phyloP scores from a whole-genome alignment of 2,888 invertebrate species.

The Tiliacea aurago region DNA sequence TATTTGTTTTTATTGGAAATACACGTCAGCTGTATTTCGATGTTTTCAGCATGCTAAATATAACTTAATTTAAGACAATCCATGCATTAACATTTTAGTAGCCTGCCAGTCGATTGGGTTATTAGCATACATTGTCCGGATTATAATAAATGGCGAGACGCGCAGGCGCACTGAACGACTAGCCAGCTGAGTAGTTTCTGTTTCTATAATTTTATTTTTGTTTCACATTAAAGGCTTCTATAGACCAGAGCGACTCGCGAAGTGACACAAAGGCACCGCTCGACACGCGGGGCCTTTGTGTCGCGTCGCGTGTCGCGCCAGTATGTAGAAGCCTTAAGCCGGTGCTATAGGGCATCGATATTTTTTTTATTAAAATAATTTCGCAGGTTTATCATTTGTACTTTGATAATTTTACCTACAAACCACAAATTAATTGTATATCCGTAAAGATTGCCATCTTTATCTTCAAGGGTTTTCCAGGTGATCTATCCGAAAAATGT shows the following conservation, averaged over 20 bases:
- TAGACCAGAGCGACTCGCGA: too few relatives aligned
- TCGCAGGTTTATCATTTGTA: not conserved
- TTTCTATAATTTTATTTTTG: slow-evolving; percentile 8
- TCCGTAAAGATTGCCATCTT: not conserved
- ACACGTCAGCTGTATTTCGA: not conserved
- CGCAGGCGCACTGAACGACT: slow-evolving; percentile 15
- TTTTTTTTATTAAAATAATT: not conserved
- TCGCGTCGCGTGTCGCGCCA: too few relatives aligned
- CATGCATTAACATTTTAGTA: not conserved
- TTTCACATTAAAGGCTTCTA: not conserved
- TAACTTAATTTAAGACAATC: slow-evolving; percentile 22
- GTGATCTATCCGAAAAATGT: slow-evolving; percentile 3
- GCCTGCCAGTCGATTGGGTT: slow-evolving; percentile 22
- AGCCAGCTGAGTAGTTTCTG: not conserved
- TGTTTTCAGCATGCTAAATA: slow-evolving; percentile 11
- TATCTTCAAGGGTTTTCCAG: not conserved
- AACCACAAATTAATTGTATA: slow-evolving; percentile 5
- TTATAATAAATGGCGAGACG: slow-evolving; percentile 45
- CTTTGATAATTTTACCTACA: not conserved
- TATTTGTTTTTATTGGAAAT: not conserved
- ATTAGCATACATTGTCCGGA: slow-evolving; percentile 52
- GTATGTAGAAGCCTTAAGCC: too few relatives aligned
- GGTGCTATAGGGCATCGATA: not conserved
- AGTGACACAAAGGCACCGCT: too few relatives aligned
- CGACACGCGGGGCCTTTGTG: too few relatives aligned